These are phyloP conservation scores for Spialia ferax DNA, from an alignment of 2,888 invertebrate genomes.

Conservation along the genomic window DNA sequence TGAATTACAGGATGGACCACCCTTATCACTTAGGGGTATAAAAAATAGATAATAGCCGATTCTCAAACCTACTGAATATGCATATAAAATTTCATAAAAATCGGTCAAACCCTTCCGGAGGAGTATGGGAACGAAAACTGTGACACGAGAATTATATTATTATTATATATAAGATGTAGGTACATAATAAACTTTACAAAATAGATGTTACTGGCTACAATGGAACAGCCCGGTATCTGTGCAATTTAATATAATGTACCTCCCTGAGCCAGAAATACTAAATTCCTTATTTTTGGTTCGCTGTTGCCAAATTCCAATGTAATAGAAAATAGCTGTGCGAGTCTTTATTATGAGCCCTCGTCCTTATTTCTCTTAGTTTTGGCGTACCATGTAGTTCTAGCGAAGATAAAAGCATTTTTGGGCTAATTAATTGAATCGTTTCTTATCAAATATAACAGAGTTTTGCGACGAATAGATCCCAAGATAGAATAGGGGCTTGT, in stretches of 20 bases:
- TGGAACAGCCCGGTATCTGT: conserved; percentile 1
- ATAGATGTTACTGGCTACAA: too few relatives aligned
- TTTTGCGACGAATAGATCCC: conserved; percentile 57
- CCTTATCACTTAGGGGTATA: too few relatives aligned
- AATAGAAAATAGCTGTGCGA: conserved; percentile 26
- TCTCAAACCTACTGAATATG: too few relatives aligned
- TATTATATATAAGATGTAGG: too few relatives aligned
- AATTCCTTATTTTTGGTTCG: conserved; percentile 24
- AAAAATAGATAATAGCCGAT: too few relatives aligned
- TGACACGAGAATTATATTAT: too few relatives aligned
- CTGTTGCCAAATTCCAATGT: conserved; percentile 20
- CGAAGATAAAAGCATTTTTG: conserved; percentile 18
- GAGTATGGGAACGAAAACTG: too few relatives aligned
- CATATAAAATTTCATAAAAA: too few relatives aligned
- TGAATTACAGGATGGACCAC: too few relatives aligned
- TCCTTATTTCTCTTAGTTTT: conserved; percentile 9
- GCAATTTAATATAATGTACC: conserved; percentile 29
- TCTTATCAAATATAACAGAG: conserved; percentile 63
- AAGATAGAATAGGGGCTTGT: conserved; percentile 50
- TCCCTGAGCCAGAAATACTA: conserved; percentile 17
- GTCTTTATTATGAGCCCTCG: conserved; percentile 9
- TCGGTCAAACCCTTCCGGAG: too few relatives aligned
- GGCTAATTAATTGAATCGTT: conserved; percentile 59
- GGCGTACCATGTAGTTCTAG: neutral
- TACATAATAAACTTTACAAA: too few relatives aligned